Evolutionary conservation across 2,797 vertebrate species (phyloP), one percentile per base, ranked within the genome.

Genomic region (Danio albolineatus): DNA sequence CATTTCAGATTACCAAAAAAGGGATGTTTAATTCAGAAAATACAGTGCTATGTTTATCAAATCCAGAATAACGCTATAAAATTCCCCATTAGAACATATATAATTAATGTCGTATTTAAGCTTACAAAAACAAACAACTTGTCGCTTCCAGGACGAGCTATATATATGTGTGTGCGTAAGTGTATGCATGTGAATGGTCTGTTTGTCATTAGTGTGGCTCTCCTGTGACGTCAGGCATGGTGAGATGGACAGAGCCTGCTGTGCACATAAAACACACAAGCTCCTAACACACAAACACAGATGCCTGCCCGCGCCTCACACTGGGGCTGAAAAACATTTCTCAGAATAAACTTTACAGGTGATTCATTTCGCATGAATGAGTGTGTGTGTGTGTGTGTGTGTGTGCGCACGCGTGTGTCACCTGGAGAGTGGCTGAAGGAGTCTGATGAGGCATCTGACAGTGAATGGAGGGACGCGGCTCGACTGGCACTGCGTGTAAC

Each of bases 381-480:
- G 49, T 56, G 39, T 78, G 57, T 66, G 44, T 43, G 9, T 56
- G 64, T 73, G 64, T 36, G 38, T 67, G 51, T 48, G 43, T 62
- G 38, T 76, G 28, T 0, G 0, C n/a, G n/a, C n/a, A n/a, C n/a
- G n/a, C n/a, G n/a, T n/a, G n/a, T 1, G 9, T 90, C 92, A 98
- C 97, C 97, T 92, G 95, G 92, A 66, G 96, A 96, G 5, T 94
- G 88, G 82, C 90, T 85, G n/a, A 94, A 97, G 53, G 94, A 92
- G 84, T 97, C 95, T 0, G 90, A 93, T 10, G 95, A 96, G 82
- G 95, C 95, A 73, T 96, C 95, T 0, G 94, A 97, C 0, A 95
- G 92, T 85, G 90, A 93, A 91, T 95, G 92, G 78, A 95, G 93
- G 2, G 93, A 93, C 5, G 94, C 94, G 0, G 94, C 89, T 65